A percentile compares a stretch with the other conserved stretches of the same genome.
phyloP scores from a whole-genome alignment of 2,113 vertebrate genomes.

The Catharus minimus region DNA sequence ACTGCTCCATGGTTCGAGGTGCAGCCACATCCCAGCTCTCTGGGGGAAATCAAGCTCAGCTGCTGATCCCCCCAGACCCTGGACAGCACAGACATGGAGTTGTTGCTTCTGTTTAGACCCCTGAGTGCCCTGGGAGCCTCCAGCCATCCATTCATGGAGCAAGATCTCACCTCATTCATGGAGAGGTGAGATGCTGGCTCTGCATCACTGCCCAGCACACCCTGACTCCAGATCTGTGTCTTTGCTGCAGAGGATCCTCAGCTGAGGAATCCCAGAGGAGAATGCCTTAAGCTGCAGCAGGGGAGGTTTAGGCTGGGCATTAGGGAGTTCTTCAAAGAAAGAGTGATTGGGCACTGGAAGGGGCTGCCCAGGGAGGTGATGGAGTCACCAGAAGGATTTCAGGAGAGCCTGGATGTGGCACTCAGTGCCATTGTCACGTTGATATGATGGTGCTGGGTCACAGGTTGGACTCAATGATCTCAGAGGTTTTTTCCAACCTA shows the following conservation, averaged over 20 bases:
- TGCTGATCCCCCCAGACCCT: neutral
- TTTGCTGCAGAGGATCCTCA: neutral
- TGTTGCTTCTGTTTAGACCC: neutral
- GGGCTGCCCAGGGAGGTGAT: neutral
- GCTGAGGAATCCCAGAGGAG: neutral
- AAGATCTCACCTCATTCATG: no score
- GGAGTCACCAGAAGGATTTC: no score
- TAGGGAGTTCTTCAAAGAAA: neutral
- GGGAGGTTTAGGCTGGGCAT: neutral
- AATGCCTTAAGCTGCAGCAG: neutral
- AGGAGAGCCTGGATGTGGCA: neutral
- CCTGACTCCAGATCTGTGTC: neutral
- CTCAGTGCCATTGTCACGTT: neutral
- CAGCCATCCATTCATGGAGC: neutral
- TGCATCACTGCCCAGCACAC: neutral
- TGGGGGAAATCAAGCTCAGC: neutral
- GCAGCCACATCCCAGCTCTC: neutral
- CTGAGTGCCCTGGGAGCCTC: neutral
- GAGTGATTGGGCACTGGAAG: neutral
- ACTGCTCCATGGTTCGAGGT: rapidly evolving
- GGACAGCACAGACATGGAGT: neutral
- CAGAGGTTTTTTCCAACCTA: neutral
- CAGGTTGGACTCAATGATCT: neutral
- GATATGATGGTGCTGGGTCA: neutral
- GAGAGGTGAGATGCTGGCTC: neutral